Conservation (phyloP, 2,113 vertebrate genomes). For the Gymnocephalus cernua region DNA sequence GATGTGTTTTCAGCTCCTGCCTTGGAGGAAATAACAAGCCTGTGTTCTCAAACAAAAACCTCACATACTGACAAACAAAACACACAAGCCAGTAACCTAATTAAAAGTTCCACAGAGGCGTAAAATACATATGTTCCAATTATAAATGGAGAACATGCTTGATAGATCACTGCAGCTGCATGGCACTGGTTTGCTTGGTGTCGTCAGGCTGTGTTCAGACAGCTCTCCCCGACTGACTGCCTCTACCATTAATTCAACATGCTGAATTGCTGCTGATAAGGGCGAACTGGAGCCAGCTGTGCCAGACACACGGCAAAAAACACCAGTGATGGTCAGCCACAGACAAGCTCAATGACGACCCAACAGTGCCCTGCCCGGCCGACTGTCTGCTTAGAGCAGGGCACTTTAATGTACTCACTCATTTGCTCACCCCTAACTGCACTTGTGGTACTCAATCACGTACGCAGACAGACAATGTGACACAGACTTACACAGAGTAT, state of each 20-base stretch:
- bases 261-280: constrained; percentile 13
- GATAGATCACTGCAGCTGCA: neutral
- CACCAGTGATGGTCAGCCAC: constrained; percentile 9
- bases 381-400: neutral
- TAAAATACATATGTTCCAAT: neutral
- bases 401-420: constrained; percentile 15
- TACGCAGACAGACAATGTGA: constrained; percentile 19
- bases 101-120: neutral
- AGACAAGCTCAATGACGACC: neutral
- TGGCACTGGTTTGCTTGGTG: neutral
- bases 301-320: constrained; percentile 23
- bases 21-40: neutral
- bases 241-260: neutral
- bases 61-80: too few species aligned
- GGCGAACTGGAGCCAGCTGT: constrained; percentile 12
- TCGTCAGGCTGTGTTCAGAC: neutral
- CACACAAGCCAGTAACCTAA: too few species aligned
- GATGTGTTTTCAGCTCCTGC: neutral
- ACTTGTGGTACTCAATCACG: constrained; percentile 15
- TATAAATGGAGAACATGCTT: neutral
- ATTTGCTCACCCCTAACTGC: constrained; percentile 14
- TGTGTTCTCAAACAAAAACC: too few species aligned
- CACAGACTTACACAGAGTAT: constrained; percentile 17
- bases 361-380: neutral
- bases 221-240: neutral